These are phyloP conservation scores for Brachyistius frenatus DNA, from an alignment of 2,113 vertebrate species.

Conservation along the genomic window DNA sequence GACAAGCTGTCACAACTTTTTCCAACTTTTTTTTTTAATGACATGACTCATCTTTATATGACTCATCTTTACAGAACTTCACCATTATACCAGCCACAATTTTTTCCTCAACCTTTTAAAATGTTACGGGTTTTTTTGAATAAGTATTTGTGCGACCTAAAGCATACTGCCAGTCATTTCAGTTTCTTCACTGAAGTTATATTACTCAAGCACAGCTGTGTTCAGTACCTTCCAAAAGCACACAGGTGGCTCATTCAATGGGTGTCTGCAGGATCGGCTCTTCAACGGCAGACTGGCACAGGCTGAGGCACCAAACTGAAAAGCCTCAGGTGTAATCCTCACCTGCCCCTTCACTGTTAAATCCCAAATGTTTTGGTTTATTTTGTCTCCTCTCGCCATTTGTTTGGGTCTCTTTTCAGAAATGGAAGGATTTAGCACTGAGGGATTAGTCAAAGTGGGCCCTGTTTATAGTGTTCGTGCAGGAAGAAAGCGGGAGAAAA, in stretches of 20 bases:
- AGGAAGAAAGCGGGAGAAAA: slow-evolving; percentile 48
- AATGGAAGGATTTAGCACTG: slow-evolving; percentile 51
- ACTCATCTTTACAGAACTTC: slow-evolving; percentile 23
- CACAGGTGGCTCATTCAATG: slow-evolving; percentile 69
- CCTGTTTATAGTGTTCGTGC: slow-evolving; percentile 50
- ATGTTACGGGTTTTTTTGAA: slow-evolving; percentile 6
- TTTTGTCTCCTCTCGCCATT: slow-evolving; percentile 58
- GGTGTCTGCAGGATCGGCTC: slow-evolving; percentile 34
- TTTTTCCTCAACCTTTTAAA: background rate
- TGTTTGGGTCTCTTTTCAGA: slow-evolving; percentile 64
- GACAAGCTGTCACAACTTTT: slow-evolving; percentile 41
- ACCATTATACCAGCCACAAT: background rate
- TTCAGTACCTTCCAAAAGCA: slow-evolving; percentile 42
- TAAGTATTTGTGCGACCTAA: slow-evolving; percentile 11
- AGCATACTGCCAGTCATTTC: slow-evolving; percentile 39
- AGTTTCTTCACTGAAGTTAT: slow-evolving; percentile 14
- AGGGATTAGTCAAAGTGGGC: slow-evolving; percentile 62
- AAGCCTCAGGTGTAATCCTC: slow-evolving; percentile 71
- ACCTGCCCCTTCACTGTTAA: slow-evolving; percentile 55
- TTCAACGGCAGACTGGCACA: slow-evolving; percentile 42
- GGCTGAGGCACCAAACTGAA: slow-evolving; percentile 39
- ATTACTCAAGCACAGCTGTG: background rate
- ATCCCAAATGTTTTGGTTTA: slow-evolving; percentile 60
- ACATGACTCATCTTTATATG: background rate
- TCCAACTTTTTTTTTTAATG: background rate